These are phyloP conservation scores for Macaca fascicularis DNA, from an alignment of 2,113 vertebrate genomes.

Conservation along the genomic window T2T-MFA8v1.1 NC_088389.1:3209501-3210000, in stretches of 20 bases:
- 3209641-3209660: not conserved
- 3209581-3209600: accelerated
- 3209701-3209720: not conserved
- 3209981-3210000: slow-evolving; percentile 81
- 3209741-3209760: accelerated
- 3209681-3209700: accelerated
- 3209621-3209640: no score
- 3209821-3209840: accelerated
- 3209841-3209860: not conserved
- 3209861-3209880: slow-evolving; percentile 2
- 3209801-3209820: accelerated
- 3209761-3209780: not conserved
- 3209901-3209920: slow-evolving; percentile 44
- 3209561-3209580: accelerated
- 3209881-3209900: not conserved
- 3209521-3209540: not conserved
- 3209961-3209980: slow-evolving; percentile 76
- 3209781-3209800: not conserved
- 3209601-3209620: accelerated
- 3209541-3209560: not conserved
- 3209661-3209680: not conserved
- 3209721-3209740: accelerated
- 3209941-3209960: slow-evolving; percentile 60
- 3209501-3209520: accelerated
- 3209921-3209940: slow-evolving; percentile 63